Base-by-base conservation (phyloP, 2,797 vertebrate genomes). In the Melanotaenia pygmaea region DNA sequence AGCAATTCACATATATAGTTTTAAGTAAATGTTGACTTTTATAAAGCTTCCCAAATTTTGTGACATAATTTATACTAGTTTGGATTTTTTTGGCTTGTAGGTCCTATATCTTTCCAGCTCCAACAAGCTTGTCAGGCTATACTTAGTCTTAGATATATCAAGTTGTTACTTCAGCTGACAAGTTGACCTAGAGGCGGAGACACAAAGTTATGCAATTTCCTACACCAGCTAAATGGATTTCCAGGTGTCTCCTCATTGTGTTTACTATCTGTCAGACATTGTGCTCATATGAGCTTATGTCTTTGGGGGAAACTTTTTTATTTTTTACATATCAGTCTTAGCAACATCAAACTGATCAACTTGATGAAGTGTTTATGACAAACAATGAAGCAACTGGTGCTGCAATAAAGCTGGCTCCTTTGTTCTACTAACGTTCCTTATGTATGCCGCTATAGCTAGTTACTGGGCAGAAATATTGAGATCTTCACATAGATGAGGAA, bases 211-310 rank as follows among this genome's bases (percentile, higher is more conserved):
- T 71, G 38, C 53, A 67, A 1, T 53, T 53, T 53, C 50, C 50
- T 26, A 59, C 53, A 64, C 10, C 32, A 63, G 28, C 3, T 32
- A 18, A 1, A 26, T 37, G 38, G 16, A 34, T 50, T 72, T 58
- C 7, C 0, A 50, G 43, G 32, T 24, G 60, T 64, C 69, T 57
- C 35, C 62, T 58, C 26, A 38, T 30, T 61, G 47, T 54, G 12
- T 16, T 50, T 22, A 32, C 4, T 34, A 30, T 32, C 7, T 64
- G 18, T 30, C 51, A n/a, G 70, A 38, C 32, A 64, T 16, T 37
- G 18, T 72, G 62, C 12, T 72, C 34, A 59, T 40, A 43, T 51
- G 14, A 37, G 38, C 45, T 57, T n/a, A 67, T 22, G 22, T 30
- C 14, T 30, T 56, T 28, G 6, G 45, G 45, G 45, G 20, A 47